A percentile compares a stretch with the other conserved stretches of the same genome.
Evolutionary conservation across 1,140 invertebrate species (phyloP).

Genomic region (Bilobella aurantiaca): DNA sequence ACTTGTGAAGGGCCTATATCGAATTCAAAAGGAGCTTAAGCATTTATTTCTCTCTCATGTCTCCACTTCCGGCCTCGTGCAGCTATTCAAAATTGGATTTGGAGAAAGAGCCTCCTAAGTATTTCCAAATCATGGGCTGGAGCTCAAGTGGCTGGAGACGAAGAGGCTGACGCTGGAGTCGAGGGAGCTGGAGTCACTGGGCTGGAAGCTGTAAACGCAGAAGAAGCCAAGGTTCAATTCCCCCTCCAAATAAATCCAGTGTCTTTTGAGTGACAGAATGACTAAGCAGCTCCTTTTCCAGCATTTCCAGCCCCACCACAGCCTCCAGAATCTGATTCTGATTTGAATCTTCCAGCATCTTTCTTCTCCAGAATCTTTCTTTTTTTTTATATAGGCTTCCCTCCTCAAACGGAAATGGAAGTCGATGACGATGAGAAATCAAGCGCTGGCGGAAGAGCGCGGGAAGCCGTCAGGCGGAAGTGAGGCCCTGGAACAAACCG

Average conservation of each 20-base stretch:
- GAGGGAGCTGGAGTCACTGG: neutral
- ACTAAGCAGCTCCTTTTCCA: neutral
- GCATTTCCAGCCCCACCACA: neutral
- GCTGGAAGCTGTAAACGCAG: neutral
- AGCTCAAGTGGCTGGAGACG: neutral
- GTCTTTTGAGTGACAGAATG: conserved; percentile 7
- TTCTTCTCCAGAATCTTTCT: no score
- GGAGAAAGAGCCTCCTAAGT: neutral
- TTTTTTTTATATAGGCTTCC: neutral
- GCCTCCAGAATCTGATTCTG: neutral
- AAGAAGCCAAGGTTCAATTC: conserved; percentile 1
- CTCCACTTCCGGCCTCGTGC: no score
- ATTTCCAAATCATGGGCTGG: neutral
- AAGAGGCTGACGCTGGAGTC: neutral
- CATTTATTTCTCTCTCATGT: neutral
- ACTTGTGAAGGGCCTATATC: no score
- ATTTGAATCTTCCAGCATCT: neutral
- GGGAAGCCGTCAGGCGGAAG: neutral
- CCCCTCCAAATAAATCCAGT: neutral
- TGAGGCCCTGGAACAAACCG: neutral
- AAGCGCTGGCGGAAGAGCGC: conserved; percentile 2
- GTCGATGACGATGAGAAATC: neutral
- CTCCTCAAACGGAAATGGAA: neutral
- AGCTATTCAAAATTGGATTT: conserved; percentile 15
- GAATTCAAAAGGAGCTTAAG: no score